Conservation (phyloP, 2,888 invertebrate species). For the Oxyscelio sp. region DNA sequence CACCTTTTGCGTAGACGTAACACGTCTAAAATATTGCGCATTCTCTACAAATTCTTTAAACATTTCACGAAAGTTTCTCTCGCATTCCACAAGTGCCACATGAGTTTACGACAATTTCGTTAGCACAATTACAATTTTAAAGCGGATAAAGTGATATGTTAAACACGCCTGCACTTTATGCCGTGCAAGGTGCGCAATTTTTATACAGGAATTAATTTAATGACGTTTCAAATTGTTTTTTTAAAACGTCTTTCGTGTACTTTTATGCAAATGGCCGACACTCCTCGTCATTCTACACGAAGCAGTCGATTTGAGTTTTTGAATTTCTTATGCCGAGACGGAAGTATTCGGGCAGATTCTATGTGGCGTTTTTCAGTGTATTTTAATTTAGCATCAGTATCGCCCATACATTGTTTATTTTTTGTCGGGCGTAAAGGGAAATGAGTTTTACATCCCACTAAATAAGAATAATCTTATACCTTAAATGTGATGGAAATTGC, state of each 20-base stretch:
- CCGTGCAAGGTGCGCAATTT: conserved; percentile 7
- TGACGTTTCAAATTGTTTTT: conserved; percentile 37
- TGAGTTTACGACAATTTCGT: conserved; percentile 64
- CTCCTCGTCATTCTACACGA: no score
- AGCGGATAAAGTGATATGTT: conserved; percentile 54
- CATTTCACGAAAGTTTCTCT: conserved; percentile 42
- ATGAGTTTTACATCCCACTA: no score
- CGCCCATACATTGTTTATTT: no score
- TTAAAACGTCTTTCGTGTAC: background rate
- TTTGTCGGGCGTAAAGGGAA: no score
- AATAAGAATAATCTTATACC: no score
- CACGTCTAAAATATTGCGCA: conserved; percentile 39
- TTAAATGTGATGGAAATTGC: no score
- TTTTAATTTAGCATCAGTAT: no score
- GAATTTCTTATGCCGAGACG: no score
- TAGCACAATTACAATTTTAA: conserved; percentile 63
- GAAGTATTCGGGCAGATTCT: no score
- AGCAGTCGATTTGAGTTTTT: no score
- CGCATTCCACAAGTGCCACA: conserved; percentile 66
- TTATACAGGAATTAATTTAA: conserved; percentile 39
- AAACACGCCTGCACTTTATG: conserved; percentile 7
- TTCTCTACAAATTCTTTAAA: conserved; percentile 43
- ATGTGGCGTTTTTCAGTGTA: no score
- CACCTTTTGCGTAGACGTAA: conserved; percentile 34
- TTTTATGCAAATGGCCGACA: conserved; percentile 28